Percentiles rank a stretch among this genome's conserved stretches.
Conservation (phyloP, 92 coral and sea anemone genomes). For the Metridium senile region DNA sequence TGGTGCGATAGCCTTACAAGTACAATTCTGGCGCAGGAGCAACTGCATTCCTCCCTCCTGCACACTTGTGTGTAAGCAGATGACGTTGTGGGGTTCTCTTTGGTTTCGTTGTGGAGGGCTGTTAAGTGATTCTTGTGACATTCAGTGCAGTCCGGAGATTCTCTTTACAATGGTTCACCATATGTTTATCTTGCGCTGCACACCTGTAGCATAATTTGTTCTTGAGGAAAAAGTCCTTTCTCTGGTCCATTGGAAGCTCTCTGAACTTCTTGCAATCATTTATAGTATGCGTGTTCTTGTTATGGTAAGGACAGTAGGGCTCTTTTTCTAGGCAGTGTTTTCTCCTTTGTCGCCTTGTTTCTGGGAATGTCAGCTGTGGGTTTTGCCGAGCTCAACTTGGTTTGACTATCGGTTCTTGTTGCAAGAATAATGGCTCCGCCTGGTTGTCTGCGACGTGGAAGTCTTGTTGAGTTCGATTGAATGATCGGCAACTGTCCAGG, state of each 20-base stretch:
- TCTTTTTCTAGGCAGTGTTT: background rate
- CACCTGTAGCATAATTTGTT: conserved; percentile 57
- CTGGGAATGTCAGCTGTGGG: background rate
- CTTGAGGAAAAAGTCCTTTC: conserved; percentile 46
- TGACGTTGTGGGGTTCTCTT: conserved; percentile 11
- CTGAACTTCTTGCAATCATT: conserved; percentile 56
- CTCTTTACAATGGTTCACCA: conserved; percentile 44
- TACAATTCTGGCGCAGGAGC: conserved; percentile 69
- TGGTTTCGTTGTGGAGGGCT: conserved; percentile 19
- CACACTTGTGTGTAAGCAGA: conserved; percentile 67
- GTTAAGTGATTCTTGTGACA: conserved; percentile 54
- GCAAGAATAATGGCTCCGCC: conserved; percentile 19
- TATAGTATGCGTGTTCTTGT: conserved; percentile 42
- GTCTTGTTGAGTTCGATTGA: background rate
- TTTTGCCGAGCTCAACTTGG: background rate
- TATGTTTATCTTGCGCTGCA: conserved; percentile 25
- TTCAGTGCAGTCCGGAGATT: conserved; percentile 27
- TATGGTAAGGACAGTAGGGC: conserved; percentile 48
- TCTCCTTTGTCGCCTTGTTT: conserved; percentile 1
- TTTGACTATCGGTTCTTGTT: conserved; percentile 18
- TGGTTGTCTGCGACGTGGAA: conserved; percentile 21
- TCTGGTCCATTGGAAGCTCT: conserved; percentile 31
- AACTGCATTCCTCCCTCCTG: conserved; percentile 45
- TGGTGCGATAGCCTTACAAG: conserved; percentile 37
- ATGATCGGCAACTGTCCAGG: background rate